Conservation (phyloP, 2,113 vertebrate species). For the Ctenomys sociabilis region DNA sequence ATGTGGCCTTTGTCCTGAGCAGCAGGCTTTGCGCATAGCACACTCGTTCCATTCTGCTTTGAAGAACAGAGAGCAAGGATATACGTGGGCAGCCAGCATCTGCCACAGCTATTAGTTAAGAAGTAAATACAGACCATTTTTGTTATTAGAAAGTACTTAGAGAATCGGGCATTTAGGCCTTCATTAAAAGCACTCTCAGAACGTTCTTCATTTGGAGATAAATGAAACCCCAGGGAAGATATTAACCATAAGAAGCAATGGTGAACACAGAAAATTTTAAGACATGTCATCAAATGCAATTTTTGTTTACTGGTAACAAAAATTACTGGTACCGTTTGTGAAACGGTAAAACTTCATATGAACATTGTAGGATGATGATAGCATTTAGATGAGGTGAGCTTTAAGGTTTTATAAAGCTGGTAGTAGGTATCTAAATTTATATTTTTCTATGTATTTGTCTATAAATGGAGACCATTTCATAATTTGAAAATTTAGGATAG, state of each 20-base stretch:
- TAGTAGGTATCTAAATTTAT: neutral
- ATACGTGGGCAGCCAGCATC: neutral
- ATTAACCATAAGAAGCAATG: neutral
- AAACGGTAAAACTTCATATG: neutral
- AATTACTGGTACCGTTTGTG: too few relatives aligned
- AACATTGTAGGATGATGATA: neutral
- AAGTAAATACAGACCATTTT: constrained; percentile 17
- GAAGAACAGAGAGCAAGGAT: neutral
- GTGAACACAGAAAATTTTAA: neutral
- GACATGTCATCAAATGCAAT: neutral
- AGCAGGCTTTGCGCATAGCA: neutral
- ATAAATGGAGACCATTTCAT: neutral
- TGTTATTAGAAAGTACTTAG: neutral
- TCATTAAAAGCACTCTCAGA: neutral
- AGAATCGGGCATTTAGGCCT: neutral
- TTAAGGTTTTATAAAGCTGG: neutral
- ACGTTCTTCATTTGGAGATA: constrained; percentile 27
- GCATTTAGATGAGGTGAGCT: neutral
- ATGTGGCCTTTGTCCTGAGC: neutral
- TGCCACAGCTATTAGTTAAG: neutral
- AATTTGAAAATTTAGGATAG: constrained; percentile 46
- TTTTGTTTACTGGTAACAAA: neutral
- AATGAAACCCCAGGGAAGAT: neutral
- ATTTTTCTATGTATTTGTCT: constrained; percentile 21
- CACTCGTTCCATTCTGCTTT: neutral